phyloP scores from a whole-genome alignment of 2,888 invertebrate species.

The Drosophila paramelanica region DNA sequence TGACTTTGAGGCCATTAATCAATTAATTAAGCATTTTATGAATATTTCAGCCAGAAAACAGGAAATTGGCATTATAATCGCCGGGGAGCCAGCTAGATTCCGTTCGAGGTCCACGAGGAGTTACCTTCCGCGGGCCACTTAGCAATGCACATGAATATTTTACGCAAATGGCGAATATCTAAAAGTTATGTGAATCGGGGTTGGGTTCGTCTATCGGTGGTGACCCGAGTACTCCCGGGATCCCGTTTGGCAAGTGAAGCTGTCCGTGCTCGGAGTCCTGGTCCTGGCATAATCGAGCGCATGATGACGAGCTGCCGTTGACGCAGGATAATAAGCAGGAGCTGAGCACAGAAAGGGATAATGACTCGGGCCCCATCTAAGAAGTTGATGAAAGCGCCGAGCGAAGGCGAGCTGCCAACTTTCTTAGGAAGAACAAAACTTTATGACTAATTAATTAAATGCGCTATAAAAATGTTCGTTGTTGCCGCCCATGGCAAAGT shows the following conservation, averaged over 20 bases:
- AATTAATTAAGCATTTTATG: constrained; percentile 81
- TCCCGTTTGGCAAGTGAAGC: constrained; percentile 2
- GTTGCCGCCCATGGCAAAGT: constrained; percentile 44
- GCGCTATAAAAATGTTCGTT: constrained; percentile 73
- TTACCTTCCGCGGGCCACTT: constrained; percentile 62
- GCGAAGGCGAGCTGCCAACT: constrained; percentile 45
- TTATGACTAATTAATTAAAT: constrained; percentile 81
- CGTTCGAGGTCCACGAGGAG: constrained; percentile 30
- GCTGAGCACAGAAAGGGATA: constrained; percentile 64
- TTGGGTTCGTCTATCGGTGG: constrained; percentile 8
- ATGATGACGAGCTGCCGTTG: constrained; percentile 65
- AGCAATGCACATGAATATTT: constrained; percentile 74
- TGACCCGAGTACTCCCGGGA: constrained; percentile 17
- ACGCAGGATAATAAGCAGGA: constrained; percentile 67
- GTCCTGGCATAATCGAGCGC: constrained; percentile 62
- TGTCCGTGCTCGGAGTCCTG: constrained; percentile 17
- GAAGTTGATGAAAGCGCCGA: constrained; percentile 54
- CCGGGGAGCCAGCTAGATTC: constrained; percentile 16
- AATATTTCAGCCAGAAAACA: constrained; percentile 66
- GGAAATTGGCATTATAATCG: constrained; percentile 61
- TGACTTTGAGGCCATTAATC: constrained; percentile 77
- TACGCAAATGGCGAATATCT: constrained; percentile 57
- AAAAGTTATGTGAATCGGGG: constrained; percentile 51
- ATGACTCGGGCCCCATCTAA: constrained; percentile 50
- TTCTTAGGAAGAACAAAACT: constrained; percentile 65